Evolutionary conservation across 2,888 invertebrate species (phyloP).

Genomic region (Eulithis prunata): DNA sequence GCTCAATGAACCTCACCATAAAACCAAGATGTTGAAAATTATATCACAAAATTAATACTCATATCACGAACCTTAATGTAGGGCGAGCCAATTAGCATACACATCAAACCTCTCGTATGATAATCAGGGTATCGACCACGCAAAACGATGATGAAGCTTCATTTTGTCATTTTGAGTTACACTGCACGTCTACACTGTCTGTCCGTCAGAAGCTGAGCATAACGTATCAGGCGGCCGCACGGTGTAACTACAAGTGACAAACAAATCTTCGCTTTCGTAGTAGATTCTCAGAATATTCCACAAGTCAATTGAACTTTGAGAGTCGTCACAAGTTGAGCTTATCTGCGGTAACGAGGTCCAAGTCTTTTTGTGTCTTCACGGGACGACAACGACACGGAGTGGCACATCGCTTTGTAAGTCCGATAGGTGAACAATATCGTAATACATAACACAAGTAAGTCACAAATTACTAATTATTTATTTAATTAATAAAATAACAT

Average conservation of each 20-base stretch:
- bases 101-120: slow-evolving; percentile 42
- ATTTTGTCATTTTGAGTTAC: no score
- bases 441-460: no score
- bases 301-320: slow-evolving; percentile 47
- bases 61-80: slow-evolving; percentile 29
- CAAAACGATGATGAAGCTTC: no score
- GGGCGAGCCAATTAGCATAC: slow-evolving; percentile 36
- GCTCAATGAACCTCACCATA: slow-evolving; percentile 18
- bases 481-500: no score
- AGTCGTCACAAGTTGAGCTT: slow-evolving; percentile 44
- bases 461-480: no score
- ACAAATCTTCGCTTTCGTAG: no score
- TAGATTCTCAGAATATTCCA: slow-evolving; percentile 24
- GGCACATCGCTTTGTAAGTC: neutral
- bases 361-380: slow-evolving; percentile 10
- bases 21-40: slow-evolving; percentile 29
- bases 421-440: neutral
- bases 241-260: no score
- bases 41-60: slow-evolving; percentile 23
- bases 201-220: no score
- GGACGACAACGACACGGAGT: slow-evolving; percentile 5
- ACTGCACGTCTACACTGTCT: no score
- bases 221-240: no score
- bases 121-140: slow-evolving; percentile 31
- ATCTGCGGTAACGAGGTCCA: slow-evolving; percentile 35